These are phyloP conservation scores for Cydia pomonella DNA, from an alignment of 1,140 invertebrate genomes.

Conservation along the genomic window DNA sequence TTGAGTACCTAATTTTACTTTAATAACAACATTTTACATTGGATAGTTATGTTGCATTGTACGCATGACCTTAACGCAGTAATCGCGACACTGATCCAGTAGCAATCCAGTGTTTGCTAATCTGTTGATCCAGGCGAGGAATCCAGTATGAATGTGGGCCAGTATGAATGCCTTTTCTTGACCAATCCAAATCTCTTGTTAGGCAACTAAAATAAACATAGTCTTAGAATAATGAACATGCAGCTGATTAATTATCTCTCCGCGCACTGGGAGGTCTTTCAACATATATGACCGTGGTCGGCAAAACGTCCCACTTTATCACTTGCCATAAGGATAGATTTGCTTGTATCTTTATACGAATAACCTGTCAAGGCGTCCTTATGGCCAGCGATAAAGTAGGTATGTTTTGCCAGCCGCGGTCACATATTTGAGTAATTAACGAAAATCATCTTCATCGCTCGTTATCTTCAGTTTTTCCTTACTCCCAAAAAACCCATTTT, in stretches of 20 bases:
- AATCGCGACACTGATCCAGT: neutral
- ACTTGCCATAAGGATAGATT: too few relatives aligned
- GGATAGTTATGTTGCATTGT: too few relatives aligned
- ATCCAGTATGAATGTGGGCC: constrained; percentile 6
- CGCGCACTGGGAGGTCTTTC: neutral
- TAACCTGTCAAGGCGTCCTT: too few relatives aligned
- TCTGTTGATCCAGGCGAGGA: neutral
- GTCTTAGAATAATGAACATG: neutral
- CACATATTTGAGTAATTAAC: neutral
- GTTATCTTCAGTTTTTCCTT: neutral
- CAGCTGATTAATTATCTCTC: neutral
- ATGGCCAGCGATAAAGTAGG: too few relatives aligned
- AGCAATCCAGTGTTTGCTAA: neutral
- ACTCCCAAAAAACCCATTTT: neutral
- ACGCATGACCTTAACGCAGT: neutral
- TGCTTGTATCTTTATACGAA: too few relatives aligned
- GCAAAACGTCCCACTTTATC: too few relatives aligned
- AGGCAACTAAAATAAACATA: neutral
- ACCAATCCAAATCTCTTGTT: neutral
- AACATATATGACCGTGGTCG: too few relatives aligned
- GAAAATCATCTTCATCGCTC: neutral
- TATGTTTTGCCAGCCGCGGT: too few relatives aligned
- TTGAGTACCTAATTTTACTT: neutral
- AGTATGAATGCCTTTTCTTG: constrained; percentile 15
- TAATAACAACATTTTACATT: neutral